Evolutionary conservation across 2,113 vertebrate genomes (phyloP).

Genomic region (Myanophis thanlyinensis): DNA sequence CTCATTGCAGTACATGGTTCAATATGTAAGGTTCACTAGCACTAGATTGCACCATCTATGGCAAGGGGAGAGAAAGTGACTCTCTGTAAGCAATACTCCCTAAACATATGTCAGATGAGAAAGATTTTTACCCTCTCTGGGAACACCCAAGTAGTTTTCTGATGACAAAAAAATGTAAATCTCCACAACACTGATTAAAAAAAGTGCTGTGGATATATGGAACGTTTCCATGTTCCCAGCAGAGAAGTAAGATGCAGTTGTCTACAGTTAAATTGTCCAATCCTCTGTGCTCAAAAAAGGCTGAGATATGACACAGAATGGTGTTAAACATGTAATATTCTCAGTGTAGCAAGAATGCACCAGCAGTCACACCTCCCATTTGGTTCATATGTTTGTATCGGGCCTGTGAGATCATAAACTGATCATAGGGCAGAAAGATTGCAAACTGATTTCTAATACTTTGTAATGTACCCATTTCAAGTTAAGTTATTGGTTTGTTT

Average conservation of each 20-base stretch:
- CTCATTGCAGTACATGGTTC: not conserved
- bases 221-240: not conserved
- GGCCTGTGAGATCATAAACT: not conserved
- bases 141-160: not conserved
- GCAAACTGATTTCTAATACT: not conserved
- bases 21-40: not conserved
- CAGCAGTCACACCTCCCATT: not conserved
- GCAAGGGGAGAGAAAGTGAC: not conserved
- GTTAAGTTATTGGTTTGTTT: not conserved
- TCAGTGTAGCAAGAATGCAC: not conserved
- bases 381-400: not conserved
- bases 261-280: not conserved
- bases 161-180: not conserved
- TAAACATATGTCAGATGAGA: not conserved
- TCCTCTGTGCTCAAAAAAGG: not conserved
- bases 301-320: not conserved
- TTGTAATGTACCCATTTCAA: conserved; percentile 9
- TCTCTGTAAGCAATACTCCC: not conserved
- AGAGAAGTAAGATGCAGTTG: not conserved
- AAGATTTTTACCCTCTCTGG: not conserved
- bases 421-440: conserved; percentile 2
- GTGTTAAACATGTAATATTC: not conserved
- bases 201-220: not conserved
- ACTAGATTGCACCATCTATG: not conserved
- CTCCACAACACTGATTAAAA: not conserved